Percentiles rank a stretch among this genome's conserved stretches.
Conservation (phyloP, 1,140 invertebrate species). For the Cardiocondyla obscurior region DNA sequence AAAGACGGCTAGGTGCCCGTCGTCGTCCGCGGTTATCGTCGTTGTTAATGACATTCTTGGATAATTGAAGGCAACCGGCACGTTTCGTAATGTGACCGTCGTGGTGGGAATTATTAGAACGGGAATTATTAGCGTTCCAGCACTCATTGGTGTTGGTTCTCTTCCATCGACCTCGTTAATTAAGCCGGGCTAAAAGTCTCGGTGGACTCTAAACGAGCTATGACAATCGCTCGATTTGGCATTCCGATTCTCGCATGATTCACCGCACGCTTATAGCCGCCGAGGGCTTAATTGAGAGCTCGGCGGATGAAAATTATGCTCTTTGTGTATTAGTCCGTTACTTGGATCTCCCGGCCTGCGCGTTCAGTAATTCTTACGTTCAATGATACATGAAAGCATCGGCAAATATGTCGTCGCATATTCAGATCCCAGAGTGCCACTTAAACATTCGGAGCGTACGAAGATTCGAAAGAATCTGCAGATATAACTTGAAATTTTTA, state of each 20-base stretch:
- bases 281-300: conserved; percentile 37
- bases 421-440: neutral
- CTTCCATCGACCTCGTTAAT: conserved; percentile 54
- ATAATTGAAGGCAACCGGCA: conserved; percentile 26
- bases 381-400: neutral
- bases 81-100: conserved; percentile 14
- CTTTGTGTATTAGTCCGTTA: conserved; percentile 37
- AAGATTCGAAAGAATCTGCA: neutral
- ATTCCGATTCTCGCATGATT: conserved; percentile 54
- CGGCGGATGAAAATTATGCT: conserved; percentile 36
- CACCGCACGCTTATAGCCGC: conserved; percentile 29
- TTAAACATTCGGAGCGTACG: neutral
- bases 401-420: neutral
- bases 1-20: neutral
- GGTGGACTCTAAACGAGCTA: conserved; percentile 50
- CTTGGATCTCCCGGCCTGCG: neutral
- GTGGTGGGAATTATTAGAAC: neutral
- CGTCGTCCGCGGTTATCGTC: neutral
- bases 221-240: conserved; percentile 59
- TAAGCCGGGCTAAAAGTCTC: conserved; percentile 50
- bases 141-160: conserved; percentile 41
- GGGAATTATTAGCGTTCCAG: conserved; percentile 48
- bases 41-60: conserved; percentile 12
- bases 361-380: neutral
- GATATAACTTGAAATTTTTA: neutral